Evolutionary conservation across 1,140 invertebrate species (phyloP).

Genomic region (Aethina tumida): DNA sequence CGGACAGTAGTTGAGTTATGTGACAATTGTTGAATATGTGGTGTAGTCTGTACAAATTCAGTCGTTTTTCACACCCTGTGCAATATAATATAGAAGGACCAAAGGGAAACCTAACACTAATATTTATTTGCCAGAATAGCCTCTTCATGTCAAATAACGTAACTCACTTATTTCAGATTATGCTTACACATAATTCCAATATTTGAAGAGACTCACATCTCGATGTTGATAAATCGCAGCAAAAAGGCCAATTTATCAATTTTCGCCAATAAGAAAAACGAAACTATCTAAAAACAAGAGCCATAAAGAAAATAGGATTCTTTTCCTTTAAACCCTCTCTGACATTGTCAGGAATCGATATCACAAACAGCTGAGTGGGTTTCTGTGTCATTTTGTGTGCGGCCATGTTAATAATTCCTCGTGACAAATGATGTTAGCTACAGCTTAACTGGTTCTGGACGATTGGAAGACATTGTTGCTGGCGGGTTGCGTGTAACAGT

Average conservation of each 20-base stretch:
- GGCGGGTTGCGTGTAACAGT: constrained; percentile 16
- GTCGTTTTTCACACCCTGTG: no score
- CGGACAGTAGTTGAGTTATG: no score
- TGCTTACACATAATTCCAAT: no score
- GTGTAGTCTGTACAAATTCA: no score
- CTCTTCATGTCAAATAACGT: no score
- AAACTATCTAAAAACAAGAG: constrained; percentile 1
- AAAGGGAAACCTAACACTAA: no score
- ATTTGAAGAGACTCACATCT: no score
- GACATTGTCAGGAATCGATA: constrained; percentile 1
- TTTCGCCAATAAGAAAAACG: not conserved
- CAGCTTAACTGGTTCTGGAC: not conserved
- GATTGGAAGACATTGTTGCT: constrained; percentile 16
- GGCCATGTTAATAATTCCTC: not conserved
- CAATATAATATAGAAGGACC: no score
- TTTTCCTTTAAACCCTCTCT: constrained; percentile 1
- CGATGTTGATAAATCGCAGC: no score
- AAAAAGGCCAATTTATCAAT: constrained; percentile 1
- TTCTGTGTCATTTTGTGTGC: constrained; percentile 1
- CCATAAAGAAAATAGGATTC: constrained; percentile 2
- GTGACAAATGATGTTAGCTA: not conserved
- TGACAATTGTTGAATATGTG: no score
- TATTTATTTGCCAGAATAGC: no score
- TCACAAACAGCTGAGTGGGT: constrained; percentile 1
- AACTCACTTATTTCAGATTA: no score